These are phyloP conservation scores for Eupithecia dodoneata DNA, from an alignment of 2,888 invertebrate species.

Conservation along the genomic window DNA sequence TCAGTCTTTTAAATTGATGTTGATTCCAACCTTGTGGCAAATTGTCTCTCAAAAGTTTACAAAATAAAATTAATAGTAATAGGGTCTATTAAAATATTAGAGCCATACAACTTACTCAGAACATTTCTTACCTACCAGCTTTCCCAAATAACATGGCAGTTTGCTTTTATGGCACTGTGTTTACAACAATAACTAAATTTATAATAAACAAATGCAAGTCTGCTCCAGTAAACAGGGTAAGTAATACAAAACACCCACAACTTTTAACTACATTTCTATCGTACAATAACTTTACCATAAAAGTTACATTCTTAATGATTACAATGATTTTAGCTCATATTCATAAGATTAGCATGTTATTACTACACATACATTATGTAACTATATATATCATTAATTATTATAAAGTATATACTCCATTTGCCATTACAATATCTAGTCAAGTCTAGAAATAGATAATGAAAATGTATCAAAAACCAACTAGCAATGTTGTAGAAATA, in stretches of 20 bases:
- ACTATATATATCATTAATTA: constrained; percentile 29
- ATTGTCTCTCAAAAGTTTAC: constrained; percentile 82
- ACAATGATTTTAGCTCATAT: constrained; percentile 73
- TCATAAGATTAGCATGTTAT: constrained; percentile 80
- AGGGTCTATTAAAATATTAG: constrained; percentile 25
- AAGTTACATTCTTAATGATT: constrained; percentile 37
- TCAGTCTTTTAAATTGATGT: constrained; percentile 86
- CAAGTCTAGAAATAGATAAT: constrained; percentile 23
- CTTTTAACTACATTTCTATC: constrained; percentile 39
- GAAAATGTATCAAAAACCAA: constrained; percentile 28
- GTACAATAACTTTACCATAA: constrained; percentile 39
- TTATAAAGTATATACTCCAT: constrained; percentile 23
- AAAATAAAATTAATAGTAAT: constrained; percentile 57
- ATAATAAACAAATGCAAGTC: constrained; percentile 16
- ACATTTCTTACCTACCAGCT: constrained; percentile 5
- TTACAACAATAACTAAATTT: constrained; percentile 26
- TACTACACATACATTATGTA: constrained; percentile 39
- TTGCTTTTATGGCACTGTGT: constrained; percentile 28
- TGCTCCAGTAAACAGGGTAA: constrained; percentile 7
- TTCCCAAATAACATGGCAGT: constrained; percentile 35
- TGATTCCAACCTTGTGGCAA: constrained; percentile 81
- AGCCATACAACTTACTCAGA: constrained; percentile 5
- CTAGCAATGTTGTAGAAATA: background rate
- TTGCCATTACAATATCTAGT: constrained; percentile 26
- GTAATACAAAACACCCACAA: constrained; percentile 18